Evolutionary conservation across 37 sponge, comb jelly and placozoan genomes (phyloP), one percentile per base, ranked within the genome.

Genomic region (Agelas oroides): DNA sequence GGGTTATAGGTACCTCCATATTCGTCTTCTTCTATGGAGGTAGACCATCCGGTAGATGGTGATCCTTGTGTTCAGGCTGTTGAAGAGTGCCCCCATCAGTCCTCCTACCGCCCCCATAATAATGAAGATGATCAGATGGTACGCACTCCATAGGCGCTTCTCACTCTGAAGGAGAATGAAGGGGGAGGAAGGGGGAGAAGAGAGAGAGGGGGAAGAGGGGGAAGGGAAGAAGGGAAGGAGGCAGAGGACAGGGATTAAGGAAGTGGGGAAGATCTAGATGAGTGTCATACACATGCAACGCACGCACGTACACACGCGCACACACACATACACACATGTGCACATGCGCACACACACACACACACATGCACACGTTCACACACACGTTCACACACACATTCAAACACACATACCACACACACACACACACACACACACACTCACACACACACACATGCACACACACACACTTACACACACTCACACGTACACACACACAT

Each of bases 21-120:
- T 46, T 46, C 46, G 3, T 46, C 46, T 46, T 59, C 88, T 82
- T 57, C 40, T 55, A 0, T 38, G n/a, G 56, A 93, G 84, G 79
- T 92, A 90, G 81, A 87, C 96, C 80, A 96, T 65, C 53, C 99
- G 66, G 69, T 94, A 98, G 34, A 79, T 86, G 38, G 99, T 94
- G 37, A 98, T 65, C 58, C 81, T 75, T n/a, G 54, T 73, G 65
- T 98, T 98, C 61, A 98, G 73, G 53, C 71, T 77, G 77, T 98
- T 98, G 65, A 98, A 98, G 57, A 90, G 78, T 13, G 99, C 99
- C 0, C 99, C 99, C 0, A 98, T 87, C 37, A 98, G 38, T 0
- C 99, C 99, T 27, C 99, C 99, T 0, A 88, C 83, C 13, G 80
- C 90, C 1, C 97, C 97, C 88, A 97, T 97, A 23, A 87, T 20